Evolutionary conservation across 2,113 vertebrate species (phyloP).

Genomic region (Fulmarus glacialis): DNA sequence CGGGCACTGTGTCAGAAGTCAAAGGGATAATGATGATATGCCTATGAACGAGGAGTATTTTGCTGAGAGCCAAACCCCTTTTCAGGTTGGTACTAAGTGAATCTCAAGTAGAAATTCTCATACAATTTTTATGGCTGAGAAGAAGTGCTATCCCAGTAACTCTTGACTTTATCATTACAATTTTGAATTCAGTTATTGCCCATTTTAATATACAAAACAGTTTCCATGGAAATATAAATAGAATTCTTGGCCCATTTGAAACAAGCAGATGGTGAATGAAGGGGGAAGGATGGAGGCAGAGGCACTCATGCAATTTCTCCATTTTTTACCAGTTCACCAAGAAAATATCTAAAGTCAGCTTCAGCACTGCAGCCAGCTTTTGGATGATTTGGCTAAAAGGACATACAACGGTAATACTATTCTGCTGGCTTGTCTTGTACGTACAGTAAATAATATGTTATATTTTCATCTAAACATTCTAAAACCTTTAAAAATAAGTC

Average conservation of each 20-base stretch:
- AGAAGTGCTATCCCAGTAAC: background rate
- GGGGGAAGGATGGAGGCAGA: background rate
- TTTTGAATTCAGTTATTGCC: conserved; percentile 28
- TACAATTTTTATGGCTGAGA: conserved; percentile 23
- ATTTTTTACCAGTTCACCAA: background rate
- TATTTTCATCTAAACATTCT: background rate
- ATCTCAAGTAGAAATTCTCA: background rate
- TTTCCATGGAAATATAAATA: conserved; percentile 33
- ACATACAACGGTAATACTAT: background rate
- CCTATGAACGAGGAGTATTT: background rate
- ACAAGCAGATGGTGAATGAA: conserved; percentile 14
- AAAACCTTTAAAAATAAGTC: background rate
- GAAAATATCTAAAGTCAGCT: background rate
- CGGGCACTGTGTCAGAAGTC: background rate
- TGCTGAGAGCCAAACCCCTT: background rate
- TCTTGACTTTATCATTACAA: conserved; percentile 13
- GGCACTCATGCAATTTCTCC: background rate
- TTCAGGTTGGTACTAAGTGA: background rate
- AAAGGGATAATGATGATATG: conserved; percentile 23
- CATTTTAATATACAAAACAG: conserved; percentile 42
- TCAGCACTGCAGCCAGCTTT: background rate
- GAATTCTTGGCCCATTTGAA: conserved; percentile 33
- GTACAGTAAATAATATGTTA: background rate
- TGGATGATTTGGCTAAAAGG: background rate
- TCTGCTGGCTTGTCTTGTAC: background rate